phyloP scores from a whole-genome alignment of 2,797 vertebrate genomes.

The Antrozous pallidus region DNA sequence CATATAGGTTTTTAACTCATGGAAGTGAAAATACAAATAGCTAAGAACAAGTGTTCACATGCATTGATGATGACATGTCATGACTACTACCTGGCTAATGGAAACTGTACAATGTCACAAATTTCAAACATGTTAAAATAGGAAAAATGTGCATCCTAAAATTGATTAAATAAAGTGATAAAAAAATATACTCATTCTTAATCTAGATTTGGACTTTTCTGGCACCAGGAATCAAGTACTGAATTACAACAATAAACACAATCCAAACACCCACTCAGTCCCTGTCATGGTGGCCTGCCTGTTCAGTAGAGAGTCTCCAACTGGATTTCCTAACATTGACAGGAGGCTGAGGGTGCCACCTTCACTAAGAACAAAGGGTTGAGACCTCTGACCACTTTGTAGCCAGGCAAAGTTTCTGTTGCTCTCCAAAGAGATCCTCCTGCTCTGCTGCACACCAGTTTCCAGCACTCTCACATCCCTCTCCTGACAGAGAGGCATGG shows the following conservation, averaged over 20 bases:
- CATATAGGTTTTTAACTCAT: background rate
- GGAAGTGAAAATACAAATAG: background rate
- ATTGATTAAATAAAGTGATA: background rate
- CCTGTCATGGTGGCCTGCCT: background rate
- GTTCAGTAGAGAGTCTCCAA: background rate
- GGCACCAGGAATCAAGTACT: background rate
- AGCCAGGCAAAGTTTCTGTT: background rate
- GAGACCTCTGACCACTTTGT: background rate
- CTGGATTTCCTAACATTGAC: background rate
- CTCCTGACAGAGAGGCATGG: background rate
- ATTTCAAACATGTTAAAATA: slow-evolving; percentile 9
- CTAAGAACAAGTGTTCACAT: slow-evolving; percentile 7
- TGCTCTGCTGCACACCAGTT: background rate
- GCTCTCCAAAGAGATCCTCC: background rate
- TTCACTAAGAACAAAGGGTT: background rate
- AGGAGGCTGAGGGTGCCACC: background rate
- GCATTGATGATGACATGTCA: background rate
- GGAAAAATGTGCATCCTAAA: background rate
- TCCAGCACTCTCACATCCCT: background rate
- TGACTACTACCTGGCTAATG: background rate
- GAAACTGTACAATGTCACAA: background rate
- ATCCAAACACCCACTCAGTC: background rate
- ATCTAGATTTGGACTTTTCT: background rate
- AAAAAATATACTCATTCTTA: background rate
- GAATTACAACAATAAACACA: background rate